Conservation (phyloP, 1,140 invertebrate species). For the Calliphora vicina region DNA sequence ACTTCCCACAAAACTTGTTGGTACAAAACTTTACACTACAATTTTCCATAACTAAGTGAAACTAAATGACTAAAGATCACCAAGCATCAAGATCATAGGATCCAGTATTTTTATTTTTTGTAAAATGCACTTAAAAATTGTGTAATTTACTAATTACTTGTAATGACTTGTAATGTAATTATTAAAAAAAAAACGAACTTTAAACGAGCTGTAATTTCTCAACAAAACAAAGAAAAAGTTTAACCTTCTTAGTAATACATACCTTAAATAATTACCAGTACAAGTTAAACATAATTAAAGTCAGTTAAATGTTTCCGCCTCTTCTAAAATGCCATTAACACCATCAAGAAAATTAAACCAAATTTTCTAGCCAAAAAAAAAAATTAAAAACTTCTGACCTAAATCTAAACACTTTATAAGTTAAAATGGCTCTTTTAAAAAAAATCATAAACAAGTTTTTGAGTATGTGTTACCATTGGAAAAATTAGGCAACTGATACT, state of each 20-base stretch:
- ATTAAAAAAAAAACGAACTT: too few species aligned
- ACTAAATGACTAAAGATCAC: too few species aligned
- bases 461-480: not conserved
- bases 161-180: too few species aligned
- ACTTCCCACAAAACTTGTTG: too few species aligned
- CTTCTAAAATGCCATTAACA: not conserved
- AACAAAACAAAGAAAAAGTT: not conserved
- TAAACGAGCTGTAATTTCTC: too few species aligned
- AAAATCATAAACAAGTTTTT: not conserved
- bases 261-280: not conserved
- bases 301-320: not conserved
- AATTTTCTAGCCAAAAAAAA: not conserved
- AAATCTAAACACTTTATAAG: not conserved
- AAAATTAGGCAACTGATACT: conserved; percentile 16
- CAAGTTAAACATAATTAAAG: not conserved
- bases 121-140: too few species aligned
- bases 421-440: not conserved
- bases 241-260: not conserved
- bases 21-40: too few species aligned
- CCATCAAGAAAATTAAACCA: not conserved
- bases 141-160: too few species aligned
- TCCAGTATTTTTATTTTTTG: too few species aligned
- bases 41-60: too few species aligned
- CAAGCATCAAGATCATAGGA: too few species aligned
- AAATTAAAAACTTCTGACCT: not conserved